phyloP scores from a whole-genome alignment of 1,140 invertebrate genomes.

The Bombus superbus region DNA sequence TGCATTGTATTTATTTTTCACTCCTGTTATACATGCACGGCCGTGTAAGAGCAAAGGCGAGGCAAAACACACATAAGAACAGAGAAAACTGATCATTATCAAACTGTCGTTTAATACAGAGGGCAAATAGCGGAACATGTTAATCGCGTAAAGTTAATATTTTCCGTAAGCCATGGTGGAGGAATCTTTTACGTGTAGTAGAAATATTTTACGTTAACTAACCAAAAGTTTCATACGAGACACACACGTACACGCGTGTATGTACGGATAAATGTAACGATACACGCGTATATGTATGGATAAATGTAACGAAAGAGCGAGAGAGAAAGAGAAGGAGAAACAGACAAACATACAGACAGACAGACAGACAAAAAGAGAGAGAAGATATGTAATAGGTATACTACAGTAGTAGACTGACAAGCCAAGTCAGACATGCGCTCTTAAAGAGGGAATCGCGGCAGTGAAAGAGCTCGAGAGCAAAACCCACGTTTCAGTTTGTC shows the following conservation, averaged over 20 bases:
- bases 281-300: too few species aligned
- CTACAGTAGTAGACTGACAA: constrained; percentile 56
- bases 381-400: background rate
- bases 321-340: background rate
- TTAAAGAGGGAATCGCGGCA: constrained; percentile 46
- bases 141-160: background rate
- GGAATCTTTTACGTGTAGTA: too few species aligned
- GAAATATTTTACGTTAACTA: constrained; percentile 7
- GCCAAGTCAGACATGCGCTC: constrained; percentile 76
- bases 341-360: too few species aligned
- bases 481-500: constrained; percentile 75
- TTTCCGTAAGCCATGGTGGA: background rate
- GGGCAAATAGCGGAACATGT: background rate
- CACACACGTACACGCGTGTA: too few species aligned
- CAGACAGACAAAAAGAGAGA: background rate
- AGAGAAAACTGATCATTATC: background rate
- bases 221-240: background rate
- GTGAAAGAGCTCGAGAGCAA: constrained; percentile 63
- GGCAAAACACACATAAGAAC: background rate
- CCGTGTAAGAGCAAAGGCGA: background rate
- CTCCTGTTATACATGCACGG: background rate
- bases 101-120: background rate
- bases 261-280: too few species aligned
- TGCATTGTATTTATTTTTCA: background rate
- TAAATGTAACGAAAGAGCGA: too few species aligned